Percentiles rank a stretch among this genome's conserved stretches.
phyloP scores from a whole-genome alignment of 1,140 invertebrate species.

The Drosophila simulans region DNA sequence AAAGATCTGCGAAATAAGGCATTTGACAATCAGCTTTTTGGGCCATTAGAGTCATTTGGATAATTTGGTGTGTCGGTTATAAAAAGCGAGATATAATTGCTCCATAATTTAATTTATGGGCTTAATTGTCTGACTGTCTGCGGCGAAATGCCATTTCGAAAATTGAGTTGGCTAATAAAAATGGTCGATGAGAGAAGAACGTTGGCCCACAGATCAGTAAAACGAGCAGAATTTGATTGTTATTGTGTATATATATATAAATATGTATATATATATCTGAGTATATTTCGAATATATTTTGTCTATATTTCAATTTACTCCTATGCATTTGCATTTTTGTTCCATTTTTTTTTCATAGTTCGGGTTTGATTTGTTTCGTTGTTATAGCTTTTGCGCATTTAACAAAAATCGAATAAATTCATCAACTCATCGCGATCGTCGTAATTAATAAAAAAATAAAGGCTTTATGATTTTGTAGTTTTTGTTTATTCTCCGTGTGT shows the following conservation, averaged over 20 bases:
- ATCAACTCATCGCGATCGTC: background rate
- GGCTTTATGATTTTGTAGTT: constrained; percentile 55
- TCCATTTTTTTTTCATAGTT: background rate
- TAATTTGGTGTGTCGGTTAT: constrained; percentile 47
- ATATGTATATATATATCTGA: background rate
- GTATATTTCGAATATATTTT: constrained; percentile 34
- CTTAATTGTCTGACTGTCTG: constrained; percentile 27
- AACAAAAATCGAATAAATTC: constrained; percentile 20
- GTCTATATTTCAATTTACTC: constrained; percentile 34
- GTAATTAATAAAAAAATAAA: constrained; percentile 18
- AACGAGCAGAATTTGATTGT: constrained; percentile 19
- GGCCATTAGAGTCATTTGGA: constrained; percentile 42
- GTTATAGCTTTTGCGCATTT: constrained; percentile 15
- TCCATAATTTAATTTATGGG: constrained; percentile 35
- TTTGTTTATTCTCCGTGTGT: constrained; percentile 60
- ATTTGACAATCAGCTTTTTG: constrained; percentile 45
- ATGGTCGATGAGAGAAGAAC: background rate
- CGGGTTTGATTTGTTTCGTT: constrained; percentile 4
- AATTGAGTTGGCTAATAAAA: constrained; percentile 41
- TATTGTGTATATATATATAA: constrained; percentile 5
- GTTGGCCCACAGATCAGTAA: constrained; percentile 9
- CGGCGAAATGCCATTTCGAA: constrained; percentile 26
- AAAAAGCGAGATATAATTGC: constrained; percentile 37
- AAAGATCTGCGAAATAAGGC: background rate
- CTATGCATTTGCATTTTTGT: constrained; percentile 10